Evolutionary conservation across 2,888 invertebrate genomes (phyloP).

Genomic region (Agrochola lota): DNA sequence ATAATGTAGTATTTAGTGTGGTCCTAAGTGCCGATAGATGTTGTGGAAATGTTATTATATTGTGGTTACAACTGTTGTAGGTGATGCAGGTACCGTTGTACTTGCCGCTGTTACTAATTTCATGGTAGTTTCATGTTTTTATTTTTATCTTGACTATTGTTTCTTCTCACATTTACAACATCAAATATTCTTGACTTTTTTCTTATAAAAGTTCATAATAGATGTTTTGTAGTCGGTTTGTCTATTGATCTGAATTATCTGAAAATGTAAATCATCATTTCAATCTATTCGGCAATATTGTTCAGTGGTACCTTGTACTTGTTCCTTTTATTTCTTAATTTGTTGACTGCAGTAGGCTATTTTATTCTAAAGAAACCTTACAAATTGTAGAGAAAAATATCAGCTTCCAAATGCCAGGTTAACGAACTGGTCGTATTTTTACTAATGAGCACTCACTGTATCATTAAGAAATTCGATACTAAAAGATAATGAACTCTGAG

Average conservation of each 20-base stretch:
- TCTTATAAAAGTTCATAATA: too few relatives aligned
- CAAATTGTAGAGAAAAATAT: constrained; percentile 5
- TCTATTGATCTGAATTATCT: too few relatives aligned
- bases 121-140: background rate
- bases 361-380: background rate
- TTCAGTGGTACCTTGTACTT: background rate
- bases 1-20: background rate
- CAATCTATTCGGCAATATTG: background rate
- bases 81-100: too few relatives aligned
- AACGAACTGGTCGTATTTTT: background rate
- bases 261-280: background rate
- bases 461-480: constrained; percentile 29
- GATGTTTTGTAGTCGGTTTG: background rate
- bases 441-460: constrained; percentile 27
- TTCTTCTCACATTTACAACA: background rate
- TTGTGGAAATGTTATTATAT: background rate
- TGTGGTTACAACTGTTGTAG: background rate
- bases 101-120: background rate
- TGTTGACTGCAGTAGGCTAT: background rate
- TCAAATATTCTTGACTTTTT: background rate
- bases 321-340: background rate
- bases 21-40: background rate
- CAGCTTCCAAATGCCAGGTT: background rate
- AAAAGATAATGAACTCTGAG: constrained; percentile 10
- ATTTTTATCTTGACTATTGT: background rate